Evolutionary conservation across 2,113 vertebrate genomes (phyloP).

Genomic region (Hyla sarda): DNA sequence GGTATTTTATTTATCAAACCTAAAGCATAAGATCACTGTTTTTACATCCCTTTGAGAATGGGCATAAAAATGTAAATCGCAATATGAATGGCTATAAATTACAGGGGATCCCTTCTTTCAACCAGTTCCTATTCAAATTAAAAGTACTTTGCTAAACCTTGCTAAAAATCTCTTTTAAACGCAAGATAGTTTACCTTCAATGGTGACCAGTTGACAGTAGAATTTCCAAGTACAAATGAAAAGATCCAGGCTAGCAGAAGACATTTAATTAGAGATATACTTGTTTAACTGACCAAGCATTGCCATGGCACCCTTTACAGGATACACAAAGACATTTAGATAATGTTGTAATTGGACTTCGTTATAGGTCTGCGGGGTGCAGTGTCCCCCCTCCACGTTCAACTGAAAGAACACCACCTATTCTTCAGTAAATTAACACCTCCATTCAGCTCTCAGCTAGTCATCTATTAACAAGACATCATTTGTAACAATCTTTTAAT

Average conservation of each 20-base stretch:
- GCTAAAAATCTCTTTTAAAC: not conserved
- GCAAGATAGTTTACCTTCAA: not conserved
- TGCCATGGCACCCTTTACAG: constrained; percentile 9
- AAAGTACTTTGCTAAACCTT: not conserved
- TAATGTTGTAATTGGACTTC: constrained; percentile 34
- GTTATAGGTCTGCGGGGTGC: not conserved
- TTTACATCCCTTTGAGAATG: too few relatives aligned
- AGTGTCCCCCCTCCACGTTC: not conserved
- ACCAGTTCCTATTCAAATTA: not conserved
- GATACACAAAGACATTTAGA: constrained; percentile 11
- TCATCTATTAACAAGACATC: constrained; percentile 16
- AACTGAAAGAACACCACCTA: not conserved
- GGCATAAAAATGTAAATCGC: not conserved
- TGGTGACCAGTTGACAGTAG: not conserved
- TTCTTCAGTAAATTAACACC: constrained; percentile 21
- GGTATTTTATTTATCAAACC: too few relatives aligned
- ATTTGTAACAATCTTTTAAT: constrained; percentile 27
- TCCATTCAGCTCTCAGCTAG: not conserved
- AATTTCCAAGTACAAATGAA: not conserved
- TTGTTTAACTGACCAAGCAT: not conserved
- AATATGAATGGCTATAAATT: not conserved
- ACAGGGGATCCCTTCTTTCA: not conserved
- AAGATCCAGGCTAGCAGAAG: not conserved
- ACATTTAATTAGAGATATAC: not conserved
- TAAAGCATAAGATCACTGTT: too few relatives aligned